These are phyloP conservation scores for Phyllostomus hastatus DNA, from an alignment of 2,113 vertebrate species.

Conservation along the genomic window DNA sequence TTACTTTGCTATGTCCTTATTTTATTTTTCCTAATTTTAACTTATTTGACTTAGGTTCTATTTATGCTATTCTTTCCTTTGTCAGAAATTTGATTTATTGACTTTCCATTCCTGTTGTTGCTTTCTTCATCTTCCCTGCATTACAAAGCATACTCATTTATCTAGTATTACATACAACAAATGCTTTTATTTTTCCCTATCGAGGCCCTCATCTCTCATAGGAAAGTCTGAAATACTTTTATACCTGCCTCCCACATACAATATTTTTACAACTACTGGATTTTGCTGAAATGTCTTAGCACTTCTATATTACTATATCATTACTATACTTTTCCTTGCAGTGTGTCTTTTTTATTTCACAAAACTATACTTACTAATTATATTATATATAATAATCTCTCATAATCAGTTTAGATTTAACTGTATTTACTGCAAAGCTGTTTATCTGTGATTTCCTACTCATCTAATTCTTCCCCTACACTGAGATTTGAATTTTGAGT, in stretches of 20 bases:
- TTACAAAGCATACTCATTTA: neutral
- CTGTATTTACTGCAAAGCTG: neutral
- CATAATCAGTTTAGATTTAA: neutral
- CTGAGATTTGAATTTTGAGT: slow-evolving; percentile 27
- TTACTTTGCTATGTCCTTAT: neutral
- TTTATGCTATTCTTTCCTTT: neutral
- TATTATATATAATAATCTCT: neutral
- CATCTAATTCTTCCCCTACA: neutral
- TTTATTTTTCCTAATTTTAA: neutral
- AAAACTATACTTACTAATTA: slow-evolving; percentile 14
- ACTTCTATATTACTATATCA: neutral
- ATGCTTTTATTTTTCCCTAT: neutral
- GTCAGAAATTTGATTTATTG: neutral
- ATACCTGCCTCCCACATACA: neutral
- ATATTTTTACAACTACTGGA: neutral
- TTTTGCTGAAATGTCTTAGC: slow-evolving; percentile 30
- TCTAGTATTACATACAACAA: neutral
- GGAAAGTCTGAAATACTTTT: neutral
- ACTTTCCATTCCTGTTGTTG: neutral
- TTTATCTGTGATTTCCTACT: neutral
- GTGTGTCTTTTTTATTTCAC: neutral
- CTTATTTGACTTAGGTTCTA: neutral
- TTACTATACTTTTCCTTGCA: neutral
- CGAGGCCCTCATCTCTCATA: neutral
- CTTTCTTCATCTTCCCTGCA: neutral